These are phyloP conservation scores for Clarias gariepinus DNA, from an alignment of 2,113 vertebrate species.

Conservation along the genomic window DNA sequence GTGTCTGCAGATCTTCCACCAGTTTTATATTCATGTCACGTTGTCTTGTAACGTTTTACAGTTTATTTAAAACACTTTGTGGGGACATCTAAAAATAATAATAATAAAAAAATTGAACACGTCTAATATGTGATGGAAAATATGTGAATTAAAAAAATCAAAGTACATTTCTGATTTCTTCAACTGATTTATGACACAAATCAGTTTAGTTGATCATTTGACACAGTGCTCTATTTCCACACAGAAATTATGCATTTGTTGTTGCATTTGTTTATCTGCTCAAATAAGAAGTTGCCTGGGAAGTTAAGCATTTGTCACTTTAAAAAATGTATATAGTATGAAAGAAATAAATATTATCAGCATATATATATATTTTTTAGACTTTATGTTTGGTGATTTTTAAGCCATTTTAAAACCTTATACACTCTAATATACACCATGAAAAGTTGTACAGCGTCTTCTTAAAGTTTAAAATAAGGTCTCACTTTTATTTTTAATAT, in stretches of 20 bases:
- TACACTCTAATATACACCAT: slow-evolving; percentile 84
- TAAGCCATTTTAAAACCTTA: slow-evolving; percentile 74
- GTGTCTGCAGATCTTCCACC: not conserved
- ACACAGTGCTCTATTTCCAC: slow-evolving; percentile 62
- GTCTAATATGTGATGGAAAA: slow-evolving; percentile 47
- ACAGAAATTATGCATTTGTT: slow-evolving; percentile 57
- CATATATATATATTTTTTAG: slow-evolving; percentile 64
- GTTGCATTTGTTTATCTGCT: slow-evolving; percentile 52
- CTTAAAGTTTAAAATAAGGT: slow-evolving; percentile 96
- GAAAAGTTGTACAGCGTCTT: slow-evolving; percentile 82
- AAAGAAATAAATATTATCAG: slow-evolving; percentile 81
- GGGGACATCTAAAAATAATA: slow-evolving; percentile 50
- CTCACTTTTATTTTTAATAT: slow-evolving; percentile 96
- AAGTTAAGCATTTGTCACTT: slow-evolving; percentile 54
- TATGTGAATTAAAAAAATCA: slow-evolving; percentile 46
- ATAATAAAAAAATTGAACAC: slow-evolving; percentile 42
- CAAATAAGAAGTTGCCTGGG: slow-evolving; percentile 58
- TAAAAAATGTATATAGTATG: slow-evolving; percentile 63
- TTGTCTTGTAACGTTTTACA: slow-evolving; percentile 50
- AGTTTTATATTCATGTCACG: slow-evolving; percentile 29
- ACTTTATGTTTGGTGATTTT: slow-evolving; percentile 63
- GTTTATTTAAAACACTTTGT: slow-evolving; percentile 53
- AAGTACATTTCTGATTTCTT: slow-evolving; percentile 58
- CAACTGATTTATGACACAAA: slow-evolving; percentile 45
- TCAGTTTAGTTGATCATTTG: slow-evolving; percentile 53